These are phyloP conservation scores for Sycophaga agraensis DNA, from an alignment of 1,140 invertebrate genomes.

Conservation along the genomic window DNA sequence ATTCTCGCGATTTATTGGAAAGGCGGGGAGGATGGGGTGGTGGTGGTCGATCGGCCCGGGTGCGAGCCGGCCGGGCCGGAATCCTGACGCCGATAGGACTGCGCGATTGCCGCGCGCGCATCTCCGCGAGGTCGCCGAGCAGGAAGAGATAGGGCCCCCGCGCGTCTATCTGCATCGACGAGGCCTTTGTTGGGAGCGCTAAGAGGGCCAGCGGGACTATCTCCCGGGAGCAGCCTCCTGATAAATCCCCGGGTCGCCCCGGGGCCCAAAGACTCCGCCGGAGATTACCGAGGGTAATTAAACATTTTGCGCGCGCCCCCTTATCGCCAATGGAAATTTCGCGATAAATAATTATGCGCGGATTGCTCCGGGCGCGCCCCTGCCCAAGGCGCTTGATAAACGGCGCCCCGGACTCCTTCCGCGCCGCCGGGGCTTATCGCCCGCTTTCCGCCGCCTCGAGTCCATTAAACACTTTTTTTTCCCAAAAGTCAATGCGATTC, in stretches of 20 bases:
- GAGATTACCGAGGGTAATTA: conserved; percentile 22
- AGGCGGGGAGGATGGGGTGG: too few species aligned
- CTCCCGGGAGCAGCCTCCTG: conserved; percentile 1
- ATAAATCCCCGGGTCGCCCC: conserved; percentile 15
- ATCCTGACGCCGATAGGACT: too few species aligned
- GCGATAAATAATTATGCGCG: conserved; percentile 22
- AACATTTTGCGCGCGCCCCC: conserved; percentile 4
- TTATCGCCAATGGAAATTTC: conserved; percentile 25
- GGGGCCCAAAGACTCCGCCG: conserved; percentile 14
- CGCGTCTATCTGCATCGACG: too few species aligned
- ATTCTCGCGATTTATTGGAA: too few species aligned
- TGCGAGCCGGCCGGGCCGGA: too few species aligned
- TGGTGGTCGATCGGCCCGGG: too few species aligned
- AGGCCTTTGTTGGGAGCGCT: not conserved
- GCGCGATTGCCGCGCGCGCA: too few species aligned
- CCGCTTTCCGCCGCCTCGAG: not conserved
- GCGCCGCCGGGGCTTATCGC: conserved; percentile 23
- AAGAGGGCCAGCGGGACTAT: conserved; percentile 1
- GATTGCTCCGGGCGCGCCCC: conserved; percentile 5
- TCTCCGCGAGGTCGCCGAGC: too few species aligned
- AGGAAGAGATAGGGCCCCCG: too few species aligned
- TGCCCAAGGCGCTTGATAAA: conserved; percentile 23
- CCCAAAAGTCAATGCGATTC: not conserved
- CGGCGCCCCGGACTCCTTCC: too few species aligned
- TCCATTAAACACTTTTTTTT: conserved; percentile 22